Conservation (phyloP, 2,797 vertebrate species). For the Enteromius afrohamiltoni region DNA sequence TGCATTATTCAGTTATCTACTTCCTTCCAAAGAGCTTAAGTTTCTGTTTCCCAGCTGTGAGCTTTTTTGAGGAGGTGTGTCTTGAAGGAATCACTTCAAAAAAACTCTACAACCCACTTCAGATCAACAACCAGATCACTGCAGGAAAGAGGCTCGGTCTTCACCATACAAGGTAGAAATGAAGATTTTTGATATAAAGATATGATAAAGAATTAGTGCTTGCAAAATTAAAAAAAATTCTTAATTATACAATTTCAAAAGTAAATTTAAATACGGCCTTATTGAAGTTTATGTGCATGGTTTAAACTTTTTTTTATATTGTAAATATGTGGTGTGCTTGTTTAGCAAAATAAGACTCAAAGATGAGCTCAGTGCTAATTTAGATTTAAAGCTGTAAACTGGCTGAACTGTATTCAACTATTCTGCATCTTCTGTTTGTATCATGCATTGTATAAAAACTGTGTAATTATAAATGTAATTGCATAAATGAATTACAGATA, state of each 20-base stretch:
- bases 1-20: background rate
- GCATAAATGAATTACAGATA: too few species aligned
- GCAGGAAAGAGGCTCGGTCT: background rate
- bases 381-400: background rate
- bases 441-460: background rate
- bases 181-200: too few species aligned
- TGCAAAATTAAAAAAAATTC: too few species aligned
- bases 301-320: background rate
- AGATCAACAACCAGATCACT: background rate
- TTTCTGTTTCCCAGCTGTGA: conserved; percentile 11
- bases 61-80: background rate
- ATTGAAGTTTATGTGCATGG: background rate
- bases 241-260: background rate
- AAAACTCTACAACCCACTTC: background rate
- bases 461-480: too few species aligned
- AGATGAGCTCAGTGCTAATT: background rate
- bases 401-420: background rate
- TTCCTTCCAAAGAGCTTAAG: background rate
- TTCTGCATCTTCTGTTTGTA: background rate
- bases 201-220: too few species aligned
- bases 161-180: background rate
- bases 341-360: background rate
- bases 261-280: background rate
- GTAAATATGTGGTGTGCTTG: too few species aligned
- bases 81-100: background rate